A percentile compares a stretch with the other conserved stretches of the same genome.
phyloP scores from a whole-genome alignment of 2,797 vertebrate genomes.

The Microcaecilia unicolor region DNA sequence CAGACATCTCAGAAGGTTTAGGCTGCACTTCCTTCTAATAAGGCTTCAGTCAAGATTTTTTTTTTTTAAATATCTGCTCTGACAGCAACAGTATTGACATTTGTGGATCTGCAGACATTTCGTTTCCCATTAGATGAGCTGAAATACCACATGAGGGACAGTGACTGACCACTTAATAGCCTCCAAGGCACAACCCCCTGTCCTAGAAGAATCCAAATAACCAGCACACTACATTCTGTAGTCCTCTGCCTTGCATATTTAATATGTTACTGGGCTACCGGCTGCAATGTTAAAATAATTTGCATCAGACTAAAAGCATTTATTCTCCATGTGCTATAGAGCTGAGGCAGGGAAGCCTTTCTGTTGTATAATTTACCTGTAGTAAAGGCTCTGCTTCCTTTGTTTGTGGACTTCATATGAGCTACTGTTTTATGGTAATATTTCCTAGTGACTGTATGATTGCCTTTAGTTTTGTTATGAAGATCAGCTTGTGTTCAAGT shows the following conservation, averaged over 20 bases:
- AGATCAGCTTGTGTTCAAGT: too few species aligned
- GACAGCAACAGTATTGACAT: conserved; percentile 10
- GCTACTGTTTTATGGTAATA: too few species aligned
- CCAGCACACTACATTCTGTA: neutral
- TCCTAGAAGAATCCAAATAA: neutral
- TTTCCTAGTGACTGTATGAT: too few species aligned
- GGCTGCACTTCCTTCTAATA: neutral
- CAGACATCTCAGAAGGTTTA: neutral
- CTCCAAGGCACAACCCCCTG: conserved; percentile 4
- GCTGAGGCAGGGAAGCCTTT: neutral
- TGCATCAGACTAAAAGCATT: conserved; percentile 2
- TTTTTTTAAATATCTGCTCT: too few species aligned
- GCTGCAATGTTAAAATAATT: conserved; percentile 1
- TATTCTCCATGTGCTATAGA: neutral
- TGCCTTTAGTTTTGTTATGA: too few species aligned
- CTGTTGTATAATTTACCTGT: too few species aligned
- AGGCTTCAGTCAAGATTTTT: too few species aligned
- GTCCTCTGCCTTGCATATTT: neutral
- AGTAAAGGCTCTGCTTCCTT: too few species aligned
- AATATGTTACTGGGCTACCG: neutral
- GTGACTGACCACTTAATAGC: neutral
- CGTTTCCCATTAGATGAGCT: neutral
- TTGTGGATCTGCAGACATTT: conserved; percentile 1
- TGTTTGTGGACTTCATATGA: too few species aligned
- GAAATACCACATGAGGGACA: neutral